Percentiles rank a stretch among this genome's conserved stretches.
phyloP scores from a whole-genome alignment of 2,888 invertebrate species.

The Chymomyza caudatula region DNA sequence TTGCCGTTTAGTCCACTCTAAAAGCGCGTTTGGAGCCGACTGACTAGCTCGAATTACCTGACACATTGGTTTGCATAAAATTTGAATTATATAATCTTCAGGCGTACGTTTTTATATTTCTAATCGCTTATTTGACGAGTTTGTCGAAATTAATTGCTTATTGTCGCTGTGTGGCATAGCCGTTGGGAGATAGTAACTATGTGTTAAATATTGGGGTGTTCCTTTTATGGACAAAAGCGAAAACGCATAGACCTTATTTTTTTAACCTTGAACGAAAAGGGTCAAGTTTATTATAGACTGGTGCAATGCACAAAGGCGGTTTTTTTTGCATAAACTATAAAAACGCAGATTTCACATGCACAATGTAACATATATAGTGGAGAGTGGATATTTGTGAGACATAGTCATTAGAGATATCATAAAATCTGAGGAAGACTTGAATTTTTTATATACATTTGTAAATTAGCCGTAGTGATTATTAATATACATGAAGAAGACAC shows the following conservation, averaged over 20 bases:
- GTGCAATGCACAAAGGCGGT: no score
- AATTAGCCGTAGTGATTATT: no score
- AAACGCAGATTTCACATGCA: no score
- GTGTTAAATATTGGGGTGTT: neutral
- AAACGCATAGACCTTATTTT: neutral
- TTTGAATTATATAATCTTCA: conserved; percentile 33
- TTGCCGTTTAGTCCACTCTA: conserved; percentile 41
- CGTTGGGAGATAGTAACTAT: neutral
- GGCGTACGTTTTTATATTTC: conserved; percentile 40
- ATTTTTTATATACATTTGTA: no score
- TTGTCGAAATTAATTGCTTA: conserved; percentile 5
- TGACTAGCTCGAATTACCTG: conserved; percentile 37
- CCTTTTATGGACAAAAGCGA: neutral
- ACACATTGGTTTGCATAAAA: conserved; percentile 22
- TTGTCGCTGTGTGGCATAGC: neutral
- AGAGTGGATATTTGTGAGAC: no score
- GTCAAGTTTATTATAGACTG: neutral
- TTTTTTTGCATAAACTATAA: no score
- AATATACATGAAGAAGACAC: no score
- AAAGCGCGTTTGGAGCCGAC: conserved; percentile 37
- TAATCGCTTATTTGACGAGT: conserved; percentile 26
- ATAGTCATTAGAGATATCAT: no score
- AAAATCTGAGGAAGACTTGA: no score
- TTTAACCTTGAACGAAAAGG: neutral
- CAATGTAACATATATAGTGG: no score